Percentiles rank a stretch among this genome's conserved stretches.
These are phyloP conservation scores for Drosophila subobscura DNA, from an alignment of 1,140 invertebrate genomes.

Conservation along the genomic window DNA sequence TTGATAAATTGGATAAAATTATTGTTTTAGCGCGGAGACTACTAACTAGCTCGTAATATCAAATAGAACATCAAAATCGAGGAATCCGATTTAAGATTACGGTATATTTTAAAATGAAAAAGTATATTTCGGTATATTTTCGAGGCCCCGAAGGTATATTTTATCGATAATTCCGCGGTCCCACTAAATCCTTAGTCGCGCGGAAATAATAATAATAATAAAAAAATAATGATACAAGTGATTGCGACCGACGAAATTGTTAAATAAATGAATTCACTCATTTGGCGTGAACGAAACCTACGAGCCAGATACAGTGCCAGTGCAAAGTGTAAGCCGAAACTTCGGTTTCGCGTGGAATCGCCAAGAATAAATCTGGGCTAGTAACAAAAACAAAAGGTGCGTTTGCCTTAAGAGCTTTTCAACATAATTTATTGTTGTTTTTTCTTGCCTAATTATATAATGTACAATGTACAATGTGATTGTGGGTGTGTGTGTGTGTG, in stretches of 20 bases:
- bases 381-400: slow-evolving; percentile 66
- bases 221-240: slow-evolving; percentile 32
- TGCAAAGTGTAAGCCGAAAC: slow-evolving; percentile 3
- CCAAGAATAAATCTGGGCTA: slow-evolving; percentile 66
- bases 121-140: no score
- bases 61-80: no score
- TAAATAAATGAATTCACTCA: slow-evolving; percentile 29
- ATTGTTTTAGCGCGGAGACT: no score
- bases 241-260: slow-evolving; percentile 17
- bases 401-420: slow-evolving; percentile 18
- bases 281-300: slow-evolving; percentile 5
- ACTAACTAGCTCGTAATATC: no score
- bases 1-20: no score
- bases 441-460: slow-evolving; percentile 65
- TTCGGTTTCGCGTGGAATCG: slow-evolving; percentile 25
- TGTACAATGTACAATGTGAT: slow-evolving; percentile 27
- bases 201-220: slow-evolving; percentile 3
- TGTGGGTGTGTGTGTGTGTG: slow-evolving; percentile 15
- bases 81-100: no score
- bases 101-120: no score
- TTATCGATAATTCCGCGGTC: no score
- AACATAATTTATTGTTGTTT: slow-evolving; percentile 57
- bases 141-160: no score
- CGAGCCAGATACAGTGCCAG: slow-evolving; percentile 18
- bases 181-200: slow-evolving; percentile 3